A percentile compares a stretch with the other conserved stretches of the same genome.
Evolutionary conservation across 2,888 invertebrate genomes (phyloP).

Genomic region (Piscicola geometra): DNA sequence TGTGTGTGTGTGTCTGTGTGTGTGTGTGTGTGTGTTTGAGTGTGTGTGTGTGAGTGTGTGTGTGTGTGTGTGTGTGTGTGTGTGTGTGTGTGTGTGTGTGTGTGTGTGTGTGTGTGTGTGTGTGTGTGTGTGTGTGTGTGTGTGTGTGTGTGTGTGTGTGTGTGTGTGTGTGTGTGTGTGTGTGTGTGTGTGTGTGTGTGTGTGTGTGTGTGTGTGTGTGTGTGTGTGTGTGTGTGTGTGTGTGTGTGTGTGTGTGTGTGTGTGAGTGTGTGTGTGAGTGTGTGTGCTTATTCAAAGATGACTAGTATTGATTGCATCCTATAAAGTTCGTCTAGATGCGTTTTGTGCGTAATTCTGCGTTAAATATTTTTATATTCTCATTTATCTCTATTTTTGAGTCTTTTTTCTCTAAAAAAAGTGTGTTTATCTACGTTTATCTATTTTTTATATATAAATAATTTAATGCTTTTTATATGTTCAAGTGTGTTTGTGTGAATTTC

Average conservation of each 20-base stretch:
- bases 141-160: constrained; percentile 34
- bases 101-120: constrained; percentile 34
- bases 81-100: constrained; percentile 34
- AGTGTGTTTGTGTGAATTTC: no score
- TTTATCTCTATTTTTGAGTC: no score
- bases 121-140: constrained; percentile 32
- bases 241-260: background rate
- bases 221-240: constrained; percentile 12
- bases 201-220: constrained; percentile 27
- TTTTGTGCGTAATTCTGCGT: no score
- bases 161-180: constrained; percentile 33
- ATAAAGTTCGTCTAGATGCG: no score
- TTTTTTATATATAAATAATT: no score
- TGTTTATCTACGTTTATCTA: no score
- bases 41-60: constrained; percentile 32
- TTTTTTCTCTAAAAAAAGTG: no score
- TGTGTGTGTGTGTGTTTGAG: constrained; percentile 27
- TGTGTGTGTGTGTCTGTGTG: background rate
- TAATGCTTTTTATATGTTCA: no score
- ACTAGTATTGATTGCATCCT: no score
- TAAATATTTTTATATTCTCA: no score
- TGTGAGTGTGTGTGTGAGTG: background rate
- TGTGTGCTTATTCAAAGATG: background rate
- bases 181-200: constrained; percentile 29
- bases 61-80: constrained; percentile 32